Percentiles rank a stretch among this genome's conserved stretches.
Evolutionary conservation across 2,888 invertebrate species (phyloP).

Genomic region (Lomographa bimaculata): DNA sequence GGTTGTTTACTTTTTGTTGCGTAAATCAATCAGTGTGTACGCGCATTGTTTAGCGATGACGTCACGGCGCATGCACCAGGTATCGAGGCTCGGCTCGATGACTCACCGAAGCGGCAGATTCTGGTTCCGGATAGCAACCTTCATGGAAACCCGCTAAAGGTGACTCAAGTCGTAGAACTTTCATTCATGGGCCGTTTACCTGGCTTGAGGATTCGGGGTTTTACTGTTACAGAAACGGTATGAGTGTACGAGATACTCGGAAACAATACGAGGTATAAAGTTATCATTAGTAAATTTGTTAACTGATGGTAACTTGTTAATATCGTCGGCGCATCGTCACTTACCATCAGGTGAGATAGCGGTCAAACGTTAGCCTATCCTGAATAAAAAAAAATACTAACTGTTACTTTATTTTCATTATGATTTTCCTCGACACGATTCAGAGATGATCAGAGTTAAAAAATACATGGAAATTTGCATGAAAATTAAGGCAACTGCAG

Average conservation of each 20-base stretch:
- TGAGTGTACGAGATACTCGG: too few relatives aligned
- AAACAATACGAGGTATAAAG: too few relatives aligned
- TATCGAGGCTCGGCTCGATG: conserved; percentile 24
- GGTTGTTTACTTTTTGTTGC: background rate
- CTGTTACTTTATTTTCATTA: too few relatives aligned
- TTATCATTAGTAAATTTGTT: too few relatives aligned
- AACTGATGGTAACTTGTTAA: too few relatives aligned
- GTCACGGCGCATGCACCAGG: conserved; percentile 42
- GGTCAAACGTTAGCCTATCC: too few relatives aligned
- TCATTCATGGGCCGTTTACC: conserved; percentile 35
- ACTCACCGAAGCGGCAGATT: conserved; percentile 27
- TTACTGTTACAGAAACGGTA: conserved; percentile 28
- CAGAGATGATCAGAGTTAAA: too few relatives aligned
- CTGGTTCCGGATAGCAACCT: conserved; percentile 42
- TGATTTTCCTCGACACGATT: too few relatives aligned
- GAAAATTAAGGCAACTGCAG: background rate
- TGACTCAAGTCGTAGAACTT: conserved; percentile 37
- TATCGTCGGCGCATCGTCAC: too few relatives aligned
- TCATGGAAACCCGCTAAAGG: conserved; percentile 29
- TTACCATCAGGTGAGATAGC: too few relatives aligned
- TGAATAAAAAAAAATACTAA: too few relatives aligned
- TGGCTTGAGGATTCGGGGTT: conserved; percentile 16
- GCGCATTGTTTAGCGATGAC: conserved; percentile 60
- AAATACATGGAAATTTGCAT: conserved; percentile 5
- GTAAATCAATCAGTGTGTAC: conserved; percentile 36